Conservation (phyloP, 2,888 invertebrate species). For the Stomorhina lunata region DNA sequence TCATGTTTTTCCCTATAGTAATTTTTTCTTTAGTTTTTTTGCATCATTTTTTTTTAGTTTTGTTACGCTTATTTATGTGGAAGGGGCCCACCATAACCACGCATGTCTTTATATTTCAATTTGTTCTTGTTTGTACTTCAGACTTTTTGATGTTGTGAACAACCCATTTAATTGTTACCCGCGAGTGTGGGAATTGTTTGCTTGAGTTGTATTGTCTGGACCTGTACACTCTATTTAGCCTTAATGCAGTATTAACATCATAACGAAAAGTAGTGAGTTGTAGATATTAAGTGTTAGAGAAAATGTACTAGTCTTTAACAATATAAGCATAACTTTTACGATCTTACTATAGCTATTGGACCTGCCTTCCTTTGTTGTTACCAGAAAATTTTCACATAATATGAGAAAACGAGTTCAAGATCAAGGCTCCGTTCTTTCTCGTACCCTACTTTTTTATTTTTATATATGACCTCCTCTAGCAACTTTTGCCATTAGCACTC, state of each 20-base stretch:
- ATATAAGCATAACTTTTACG: no score
- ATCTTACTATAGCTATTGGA: no score
- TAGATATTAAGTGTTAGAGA: no score
- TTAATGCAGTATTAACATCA: neutral
- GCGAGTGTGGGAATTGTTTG: neutral
- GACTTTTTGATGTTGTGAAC: neutral
- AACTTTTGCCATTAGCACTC: no score
- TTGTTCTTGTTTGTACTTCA: neutral
- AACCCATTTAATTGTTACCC: neutral
- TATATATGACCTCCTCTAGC: no score
- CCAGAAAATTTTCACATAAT: no score
- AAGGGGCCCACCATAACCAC: neutral
- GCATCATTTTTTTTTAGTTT: neutral
- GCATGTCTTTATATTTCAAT: slow-evolving; percentile 12
- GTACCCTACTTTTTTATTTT: no score
- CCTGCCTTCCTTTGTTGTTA: no score
- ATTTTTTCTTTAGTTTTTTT: neutral
- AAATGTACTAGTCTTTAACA: no score
- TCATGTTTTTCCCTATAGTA: neutral
- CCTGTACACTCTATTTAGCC: neutral
- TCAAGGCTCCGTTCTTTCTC: no score
- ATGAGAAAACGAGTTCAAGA: no score
- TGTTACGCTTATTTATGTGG: neutral
- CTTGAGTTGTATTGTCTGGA: neutral
- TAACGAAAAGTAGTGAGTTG: no score